Base-by-base conservation (phyloP, 2,113 vertebrate species). In the Oceanites oceanicus region DNA sequence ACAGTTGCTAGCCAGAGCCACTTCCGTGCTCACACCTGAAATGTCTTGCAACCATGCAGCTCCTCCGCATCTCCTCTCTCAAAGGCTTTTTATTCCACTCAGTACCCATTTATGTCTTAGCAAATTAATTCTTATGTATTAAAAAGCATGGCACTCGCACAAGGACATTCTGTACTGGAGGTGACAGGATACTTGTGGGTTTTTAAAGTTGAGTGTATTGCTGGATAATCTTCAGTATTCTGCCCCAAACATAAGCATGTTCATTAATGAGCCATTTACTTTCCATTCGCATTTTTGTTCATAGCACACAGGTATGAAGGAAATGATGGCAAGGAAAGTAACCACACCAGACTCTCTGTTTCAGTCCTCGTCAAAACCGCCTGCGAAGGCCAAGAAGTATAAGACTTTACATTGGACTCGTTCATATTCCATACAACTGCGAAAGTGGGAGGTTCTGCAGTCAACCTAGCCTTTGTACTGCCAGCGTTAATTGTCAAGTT, bases 391-490 rank as follows among this genome's bases (percentile, higher is more conserved):
- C 26, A 20, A 26, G 26, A 71, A 34, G 15, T 11, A 3, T 44
- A 21, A 49, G 23, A 10, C 30, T 49, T 22, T 13, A 30, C 29
- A 13, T 29, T 21, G 29, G 59, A 21, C 63, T 45, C 58, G 32
- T 40, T 65, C 25, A 1, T 40, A 21, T 55, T 36, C 23, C 1
- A 2, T 9, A 30, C 61, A 55, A 23, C 20, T 42, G 32, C 74
- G 56, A 19, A 88, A 32, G 10, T 1, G 4, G 17, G 26, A 73
- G 34, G 44, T 49, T 55, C n/a, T 79, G 40, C 34, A 38, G 23
- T 68, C n/a, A 55, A 19, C 16, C 17, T 13, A 1, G 38, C 38
- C 38, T 38, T 38, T 0, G 0, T 23, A 16, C 0, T 0, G 1
- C 55, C 27, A n/a, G 18, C 4, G 2, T 13, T 40, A 53, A 50